These are phyloP conservation scores for Pterobdella sp. DNA, from an alignment of 2,888 invertebrate species.

Conservation along the genomic window DNA sequence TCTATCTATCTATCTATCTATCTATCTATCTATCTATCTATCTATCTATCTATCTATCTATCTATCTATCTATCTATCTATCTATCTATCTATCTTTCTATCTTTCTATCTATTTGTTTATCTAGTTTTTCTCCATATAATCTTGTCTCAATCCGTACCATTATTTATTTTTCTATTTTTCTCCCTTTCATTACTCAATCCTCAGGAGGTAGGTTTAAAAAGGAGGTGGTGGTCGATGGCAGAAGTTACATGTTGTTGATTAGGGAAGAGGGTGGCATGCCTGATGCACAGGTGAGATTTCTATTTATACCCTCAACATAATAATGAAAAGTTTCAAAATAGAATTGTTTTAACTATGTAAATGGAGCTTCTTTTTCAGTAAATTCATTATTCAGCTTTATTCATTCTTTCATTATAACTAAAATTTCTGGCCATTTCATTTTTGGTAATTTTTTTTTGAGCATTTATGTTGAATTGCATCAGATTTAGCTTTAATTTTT, in stretches of 20 bases:
- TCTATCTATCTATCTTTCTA: slow-evolving; percentile 1
- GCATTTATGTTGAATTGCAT: no score
- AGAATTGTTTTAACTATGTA: no score
- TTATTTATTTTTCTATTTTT: no score
- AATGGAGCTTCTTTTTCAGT: no score
- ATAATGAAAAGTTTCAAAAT: no score
- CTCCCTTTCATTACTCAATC: slow-evolving; percentile 27
- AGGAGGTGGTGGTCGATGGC: slow-evolving; percentile 87
- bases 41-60: not conserved
- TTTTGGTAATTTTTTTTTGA: no score
- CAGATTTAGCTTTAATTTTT: no score
- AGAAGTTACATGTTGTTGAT: slow-evolving; percentile 91
- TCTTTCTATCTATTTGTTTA: not conserved
- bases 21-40: not conserved
- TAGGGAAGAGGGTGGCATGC: slow-evolving; percentile 90
- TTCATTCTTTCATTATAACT: no score
- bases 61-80: slow-evolving; percentile 3
- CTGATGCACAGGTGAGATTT: slow-evolving; percentile 95
- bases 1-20: not conserved
- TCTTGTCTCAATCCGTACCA: no score
- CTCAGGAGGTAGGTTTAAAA: slow-evolving; percentile 88
- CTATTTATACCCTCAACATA: no score
- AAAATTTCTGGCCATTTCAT: no score
- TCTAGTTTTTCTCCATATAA: not conserved
- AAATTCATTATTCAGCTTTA: no score